phyloP scores from a whole-genome alignment of 2,888 invertebrate species.

The Odontocolon sp. region DNA sequence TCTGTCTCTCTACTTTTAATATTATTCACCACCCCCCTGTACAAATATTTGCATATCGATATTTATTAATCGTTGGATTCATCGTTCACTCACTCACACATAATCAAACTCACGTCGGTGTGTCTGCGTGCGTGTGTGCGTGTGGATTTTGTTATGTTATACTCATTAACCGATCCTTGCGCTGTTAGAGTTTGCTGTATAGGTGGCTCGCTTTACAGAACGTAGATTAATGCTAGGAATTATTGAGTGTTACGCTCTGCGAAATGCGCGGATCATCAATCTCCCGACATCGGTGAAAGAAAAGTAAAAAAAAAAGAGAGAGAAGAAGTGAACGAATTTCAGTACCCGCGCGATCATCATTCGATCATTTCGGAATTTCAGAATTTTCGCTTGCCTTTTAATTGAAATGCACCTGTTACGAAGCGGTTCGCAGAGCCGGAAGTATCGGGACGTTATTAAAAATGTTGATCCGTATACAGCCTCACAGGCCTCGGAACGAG shows the following conservation, averaged over 20 bases:
- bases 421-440: constrained; percentile 2
- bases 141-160: constrained; percentile 13
- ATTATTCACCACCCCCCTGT: constrained; percentile 35
- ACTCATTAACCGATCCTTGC: constrained; percentile 76
- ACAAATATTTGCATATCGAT: constrained; percentile 48
- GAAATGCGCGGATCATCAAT: constrained; percentile 14
- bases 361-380: constrained; percentile 48
- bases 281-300: constrained; percentile 16
- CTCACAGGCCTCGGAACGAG: constrained; percentile 84
- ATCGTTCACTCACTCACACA: constrained; percentile 68
- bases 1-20: constrained; percentile 31
- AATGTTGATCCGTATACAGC: constrained; percentile 77
- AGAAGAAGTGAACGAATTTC: constrained; percentile 25
- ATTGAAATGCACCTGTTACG: constrained; percentile 54
- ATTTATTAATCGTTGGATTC: constrained; percentile 67
- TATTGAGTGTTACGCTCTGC: constrained; percentile 42
- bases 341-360: constrained; percentile 38
- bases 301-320: constrained; percentile 7
- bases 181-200: constrained; percentile 73
- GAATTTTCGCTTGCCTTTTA: constrained; percentile 64
- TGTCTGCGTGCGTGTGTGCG: constrained; percentile 64
- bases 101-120: constrained; percentile 74
- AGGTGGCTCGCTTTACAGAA: constrained; percentile 78
- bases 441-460: too few relatives aligned
- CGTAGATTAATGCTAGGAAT: constrained; percentile 73